Percentiles rank a stretch among this genome's conserved stretches.
Conservation (phyloP, 2,797 vertebrate genomes). For the Danio kyathit region DNA sequence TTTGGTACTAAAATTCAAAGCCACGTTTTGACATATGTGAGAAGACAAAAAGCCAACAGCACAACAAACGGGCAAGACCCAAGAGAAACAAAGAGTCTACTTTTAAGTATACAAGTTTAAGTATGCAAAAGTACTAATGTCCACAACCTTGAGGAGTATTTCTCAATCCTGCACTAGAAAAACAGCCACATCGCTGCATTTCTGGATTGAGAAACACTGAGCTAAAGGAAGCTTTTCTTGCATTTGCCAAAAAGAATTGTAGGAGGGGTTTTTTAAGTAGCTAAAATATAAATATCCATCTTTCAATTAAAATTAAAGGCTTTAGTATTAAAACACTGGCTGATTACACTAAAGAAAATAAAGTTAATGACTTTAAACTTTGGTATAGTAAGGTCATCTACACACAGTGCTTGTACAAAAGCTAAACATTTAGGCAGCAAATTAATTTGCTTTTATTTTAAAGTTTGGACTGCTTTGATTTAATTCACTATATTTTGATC, state of each 20-base stretch:
- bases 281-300: background rate
- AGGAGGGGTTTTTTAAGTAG: background rate
- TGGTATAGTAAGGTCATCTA: background rate
- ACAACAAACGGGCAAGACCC: background rate
- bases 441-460: background rate
- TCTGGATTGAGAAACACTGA: background rate
- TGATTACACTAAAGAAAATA: too few species aligned
- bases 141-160: background rate
- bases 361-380: background rate
- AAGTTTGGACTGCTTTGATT: background rate
- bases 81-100: background rate
- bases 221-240: background rate
- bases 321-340: background rate
- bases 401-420: background rate
- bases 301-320: background rate
- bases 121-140: background rate
- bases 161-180: background rate
- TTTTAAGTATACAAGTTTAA: background rate
- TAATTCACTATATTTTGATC: background rate
- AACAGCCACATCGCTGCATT: background rate
- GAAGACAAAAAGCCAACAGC: slow-evolving; percentile 16
- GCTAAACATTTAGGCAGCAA: background rate
- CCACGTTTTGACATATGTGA: background rate
- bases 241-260: background rate
- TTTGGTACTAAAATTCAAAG: slow-evolving; percentile 3